phyloP scores from a whole-genome alignment of 2,888 invertebrate genomes.

The Polietes domitor region DNA sequence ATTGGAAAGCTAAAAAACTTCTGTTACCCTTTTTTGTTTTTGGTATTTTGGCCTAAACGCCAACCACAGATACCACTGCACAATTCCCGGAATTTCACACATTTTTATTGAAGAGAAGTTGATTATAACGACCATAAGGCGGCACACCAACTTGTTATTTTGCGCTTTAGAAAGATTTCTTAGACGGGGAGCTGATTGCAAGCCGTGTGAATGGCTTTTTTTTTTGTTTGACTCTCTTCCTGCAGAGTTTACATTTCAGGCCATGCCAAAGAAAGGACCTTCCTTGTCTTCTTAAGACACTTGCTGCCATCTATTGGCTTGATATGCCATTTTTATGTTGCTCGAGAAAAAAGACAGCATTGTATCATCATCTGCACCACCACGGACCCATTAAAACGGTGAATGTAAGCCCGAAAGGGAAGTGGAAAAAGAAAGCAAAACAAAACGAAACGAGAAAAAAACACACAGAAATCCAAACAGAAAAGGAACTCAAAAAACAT shows the following conservation, averaged over 20 bases:
- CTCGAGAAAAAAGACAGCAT: too few relatives aligned
- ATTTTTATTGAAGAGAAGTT: slow-evolving; percentile 59
- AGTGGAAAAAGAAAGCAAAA: slow-evolving; percentile 14
- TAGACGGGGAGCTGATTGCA: slow-evolving; percentile 37
- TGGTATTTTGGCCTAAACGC: slow-evolving; percentile 13
- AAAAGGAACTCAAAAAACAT: slow-evolving; percentile 11
- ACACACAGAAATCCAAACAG: not conserved
- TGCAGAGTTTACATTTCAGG: not conserved
- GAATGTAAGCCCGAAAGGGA: not conserved
- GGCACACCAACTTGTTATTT: not conserved
- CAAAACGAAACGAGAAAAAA: slow-evolving; percentile 1
- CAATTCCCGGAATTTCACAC: slow-evolving; percentile 65
- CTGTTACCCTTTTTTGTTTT: slow-evolving; percentile 10
- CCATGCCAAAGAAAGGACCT: not conserved
- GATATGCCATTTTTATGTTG: not conserved
- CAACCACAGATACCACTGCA: not conserved
- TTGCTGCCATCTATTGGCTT: slow-evolving; percentile 32
- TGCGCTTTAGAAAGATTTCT: not conserved
- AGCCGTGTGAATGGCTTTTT: not conserved
- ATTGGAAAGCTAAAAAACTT: slow-evolving; percentile 64
- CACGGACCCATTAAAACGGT: not conserved
- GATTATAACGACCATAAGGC: slow-evolving; percentile 47
- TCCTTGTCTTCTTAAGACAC: not conserved
- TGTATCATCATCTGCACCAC: not conserved
- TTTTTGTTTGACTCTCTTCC: not conserved